Evolutionary conservation across 2,888 invertebrate species (phyloP).

Genomic region (Hydrotaea diabolus): DNA sequence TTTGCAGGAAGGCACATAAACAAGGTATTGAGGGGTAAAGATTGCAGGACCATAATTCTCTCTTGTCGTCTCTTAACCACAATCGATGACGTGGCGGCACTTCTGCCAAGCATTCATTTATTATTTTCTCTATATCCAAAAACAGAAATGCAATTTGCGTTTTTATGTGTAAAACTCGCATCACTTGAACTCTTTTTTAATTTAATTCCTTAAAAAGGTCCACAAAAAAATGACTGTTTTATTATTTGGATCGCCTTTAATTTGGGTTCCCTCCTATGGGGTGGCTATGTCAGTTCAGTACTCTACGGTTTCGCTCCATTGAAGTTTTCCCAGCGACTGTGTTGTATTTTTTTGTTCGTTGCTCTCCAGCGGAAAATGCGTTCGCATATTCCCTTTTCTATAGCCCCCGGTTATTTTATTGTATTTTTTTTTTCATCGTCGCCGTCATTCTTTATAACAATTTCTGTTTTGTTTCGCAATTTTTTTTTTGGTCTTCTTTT

Average conservation of each 20-base stretch:
- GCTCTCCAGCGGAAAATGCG: conserved; percentile 13
- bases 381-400: conserved; percentile 1
- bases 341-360: not conserved
- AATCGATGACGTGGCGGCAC: no score
- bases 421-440: not conserved
- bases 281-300: conserved; percentile 1
- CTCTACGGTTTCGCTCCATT: conserved; percentile 21
- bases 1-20: no score
- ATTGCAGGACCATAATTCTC: no score
- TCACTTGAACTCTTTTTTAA: not conserved
- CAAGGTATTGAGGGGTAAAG: no score
- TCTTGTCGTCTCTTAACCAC: no score
- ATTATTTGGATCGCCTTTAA: not conserved
- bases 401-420: conserved; percentile 34
- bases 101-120: no score
- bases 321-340: conserved; percentile 13
- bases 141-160: no score
- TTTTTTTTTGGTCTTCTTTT: not conserved
- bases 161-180: no score
- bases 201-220: not conserved
- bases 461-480: conserved; percentile 15
- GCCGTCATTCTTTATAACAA: conserved; percentile 29
- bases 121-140: no score
- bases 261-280: not conserved
- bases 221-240: not conserved